These are phyloP conservation scores for Eleginops maclovinus DNA, from an alignment of 2,113 vertebrate species.

Conservation along the genomic window DNA sequence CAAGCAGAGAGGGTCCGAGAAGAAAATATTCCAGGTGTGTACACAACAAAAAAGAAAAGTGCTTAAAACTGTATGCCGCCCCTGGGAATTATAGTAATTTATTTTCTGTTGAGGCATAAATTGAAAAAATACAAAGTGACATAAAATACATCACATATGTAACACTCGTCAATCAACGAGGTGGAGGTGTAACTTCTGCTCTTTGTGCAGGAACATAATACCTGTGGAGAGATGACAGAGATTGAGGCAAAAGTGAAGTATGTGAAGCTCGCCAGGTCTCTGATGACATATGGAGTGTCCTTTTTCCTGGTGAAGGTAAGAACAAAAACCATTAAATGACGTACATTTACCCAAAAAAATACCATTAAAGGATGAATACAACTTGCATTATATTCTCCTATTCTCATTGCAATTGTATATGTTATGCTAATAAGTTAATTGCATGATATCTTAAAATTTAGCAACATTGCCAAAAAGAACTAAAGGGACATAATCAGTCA, in stretches of 20 bases:
- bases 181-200: constrained; percentile 21
- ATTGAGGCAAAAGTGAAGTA: constrained; percentile 99
- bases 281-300: constrained; percentile 95
- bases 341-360: neutral
- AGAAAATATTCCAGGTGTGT: constrained; percentile 88
- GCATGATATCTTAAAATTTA: neutral
- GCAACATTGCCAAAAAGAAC: neutral
- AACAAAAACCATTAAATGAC: neutral
- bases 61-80: neutral
- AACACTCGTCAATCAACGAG: neutral
- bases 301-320: constrained; percentile 98
- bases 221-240: constrained; percentile 96
- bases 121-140: constrained; percentile 13
- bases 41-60: constrained; percentile 7
- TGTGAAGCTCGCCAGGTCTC: constrained; percentile 94
- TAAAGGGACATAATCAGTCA: neutral
- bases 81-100: constrained; percentile 24
- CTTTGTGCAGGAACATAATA: constrained; percentile 92
- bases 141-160: neutral
- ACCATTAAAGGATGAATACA: neutral
- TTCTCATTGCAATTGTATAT: neutral
- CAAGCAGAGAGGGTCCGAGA: constrained; percentile 87
- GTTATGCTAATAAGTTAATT: neutral
- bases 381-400: neutral
- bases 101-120: constrained; percentile 11